Evolutionary conservation across 2,888 invertebrate species (phyloP).

Genomic region (Lasius platythorax): DNA sequence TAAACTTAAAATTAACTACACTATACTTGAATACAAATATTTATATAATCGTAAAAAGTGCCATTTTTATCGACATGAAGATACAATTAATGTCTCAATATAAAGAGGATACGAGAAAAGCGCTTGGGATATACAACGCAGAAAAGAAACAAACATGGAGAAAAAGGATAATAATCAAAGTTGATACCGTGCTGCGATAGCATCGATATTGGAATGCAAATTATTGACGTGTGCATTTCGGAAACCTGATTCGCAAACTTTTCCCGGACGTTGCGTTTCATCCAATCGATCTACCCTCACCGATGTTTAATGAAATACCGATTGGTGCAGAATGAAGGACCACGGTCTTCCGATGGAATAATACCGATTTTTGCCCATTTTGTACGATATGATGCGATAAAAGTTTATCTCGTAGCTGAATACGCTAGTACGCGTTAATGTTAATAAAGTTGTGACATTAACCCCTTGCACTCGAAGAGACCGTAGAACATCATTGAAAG

Average conservation of each 20-base stretch:
- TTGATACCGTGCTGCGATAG: conserved; percentile 52
- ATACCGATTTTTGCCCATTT: conserved; percentile 5
- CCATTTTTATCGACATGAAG: conserved; percentile 38
- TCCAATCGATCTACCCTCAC: conserved; percentile 63
- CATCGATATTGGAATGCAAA: conserved; percentile 70
- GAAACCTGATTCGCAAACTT: conserved; percentile 68
- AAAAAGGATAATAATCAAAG: conserved; percentile 55
- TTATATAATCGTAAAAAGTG: conserved; percentile 19
- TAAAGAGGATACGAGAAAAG: conserved; percentile 21
- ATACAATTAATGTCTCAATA: conserved; percentile 45
- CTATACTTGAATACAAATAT: conserved; percentile 20
- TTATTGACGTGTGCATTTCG: conserved; percentile 70
- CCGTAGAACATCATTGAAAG: not conserved
- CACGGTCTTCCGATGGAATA: conserved; percentile 56
- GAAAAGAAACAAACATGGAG: conserved; percentile 56
- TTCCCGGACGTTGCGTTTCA: conserved; percentile 69
- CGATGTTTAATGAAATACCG: conserved; percentile 74
- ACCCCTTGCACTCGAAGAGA: not conserved
- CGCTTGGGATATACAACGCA: conserved; percentile 26
- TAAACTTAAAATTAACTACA: conserved; percentile 13
- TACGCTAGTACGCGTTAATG: not conserved
- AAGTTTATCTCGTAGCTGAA: not conserved
- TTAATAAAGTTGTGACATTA: not conserved
- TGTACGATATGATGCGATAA: conserved; percentile 8
- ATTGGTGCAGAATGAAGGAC: conserved; percentile 56